A percentile compares a stretch with the other conserved stretches of the same genome.
These are phyloP conservation scores for Sclerodermus sp. DNA, from an alignment of 2,888 invertebrate species.

Conservation along the genomic window DNA sequence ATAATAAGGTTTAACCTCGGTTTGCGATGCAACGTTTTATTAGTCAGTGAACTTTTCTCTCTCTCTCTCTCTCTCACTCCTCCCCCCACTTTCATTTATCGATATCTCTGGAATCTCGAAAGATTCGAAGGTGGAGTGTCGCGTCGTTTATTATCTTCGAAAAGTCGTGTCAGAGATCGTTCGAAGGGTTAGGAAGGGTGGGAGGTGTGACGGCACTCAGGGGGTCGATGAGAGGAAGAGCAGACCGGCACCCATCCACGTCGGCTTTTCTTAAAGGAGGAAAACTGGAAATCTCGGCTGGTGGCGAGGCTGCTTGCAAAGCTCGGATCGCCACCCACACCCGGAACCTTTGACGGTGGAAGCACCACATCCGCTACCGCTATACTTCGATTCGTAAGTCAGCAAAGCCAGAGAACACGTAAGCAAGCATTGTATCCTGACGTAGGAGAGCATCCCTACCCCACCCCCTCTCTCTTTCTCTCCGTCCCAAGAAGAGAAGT, in stretches of 20 bases:
- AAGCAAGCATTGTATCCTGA: slow-evolving; percentile 4
- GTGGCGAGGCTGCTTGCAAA: slow-evolving; percentile 52
- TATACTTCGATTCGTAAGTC: slow-evolving; percentile 54
- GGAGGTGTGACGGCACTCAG: neutral
- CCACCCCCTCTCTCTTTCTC: no score
- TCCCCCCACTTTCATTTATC: no score
- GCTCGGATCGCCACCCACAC: slow-evolving; percentile 41
- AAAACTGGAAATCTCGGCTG: slow-evolving; percentile 49
- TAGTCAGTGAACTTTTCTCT: no score
- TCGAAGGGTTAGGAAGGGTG: neutral
- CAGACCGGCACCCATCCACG: slow-evolving; percentile 36
- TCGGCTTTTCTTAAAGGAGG: slow-evolving; percentile 51
- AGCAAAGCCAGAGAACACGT: slow-evolving; percentile 27
- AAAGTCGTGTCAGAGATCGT: no score
- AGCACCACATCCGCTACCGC: slow-evolving; percentile 51
- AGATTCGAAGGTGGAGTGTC: no score
- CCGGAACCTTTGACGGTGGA: slow-evolving; percentile 45
- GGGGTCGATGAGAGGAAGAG: slow-evolving; percentile 7
- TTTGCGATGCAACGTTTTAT: no score
- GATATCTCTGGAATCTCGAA: no score
- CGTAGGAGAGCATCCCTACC: no score
- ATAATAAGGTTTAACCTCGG: no score
- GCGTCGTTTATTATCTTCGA: no score
- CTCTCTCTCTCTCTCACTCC: no score
- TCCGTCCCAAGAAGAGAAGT: no score